Percentiles rank a stretch among this genome's conserved stretches.
Evolutionary conservation across 2,888 invertebrate genomes (phyloP).

Genomic region (Lasioglossum vierecki): DNA sequence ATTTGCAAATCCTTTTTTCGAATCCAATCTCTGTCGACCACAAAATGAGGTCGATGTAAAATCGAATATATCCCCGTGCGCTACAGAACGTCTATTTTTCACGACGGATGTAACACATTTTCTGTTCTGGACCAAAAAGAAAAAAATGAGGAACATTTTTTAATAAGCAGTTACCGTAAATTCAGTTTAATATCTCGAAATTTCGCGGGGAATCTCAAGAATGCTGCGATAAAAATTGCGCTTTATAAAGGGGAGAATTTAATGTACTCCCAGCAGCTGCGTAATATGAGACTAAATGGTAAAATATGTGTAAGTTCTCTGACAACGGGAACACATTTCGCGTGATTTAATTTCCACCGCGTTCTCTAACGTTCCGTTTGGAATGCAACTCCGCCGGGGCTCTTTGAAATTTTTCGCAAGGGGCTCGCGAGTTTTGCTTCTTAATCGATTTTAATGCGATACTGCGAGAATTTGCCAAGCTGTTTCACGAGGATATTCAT

Average conservation of each 20-base stretch:
- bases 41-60: neutral
- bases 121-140: too few relatives aligned
- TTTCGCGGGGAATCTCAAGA: constrained; percentile 28
- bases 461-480: neutral
- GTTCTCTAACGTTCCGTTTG: constrained; percentile 14
- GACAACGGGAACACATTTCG: constrained; percentile 28
- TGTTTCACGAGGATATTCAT: neutral
- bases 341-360: constrained; percentile 35
- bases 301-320: constrained; percentile 11
- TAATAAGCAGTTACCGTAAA: constrained; percentile 24
- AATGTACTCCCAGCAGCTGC: constrained; percentile 24
- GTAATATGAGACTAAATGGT: constrained; percentile 31
- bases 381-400: neutral
- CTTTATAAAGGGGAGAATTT: constrained; percentile 41
- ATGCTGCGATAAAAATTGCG: constrained; percentile 33
- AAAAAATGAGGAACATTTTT: neutral
- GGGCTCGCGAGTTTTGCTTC: neutral
- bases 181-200: constrained; percentile 20
- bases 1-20: constrained; percentile 2
- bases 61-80: neutral
- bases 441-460: neutral
- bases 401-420: neutral
- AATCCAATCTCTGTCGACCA: neutral
- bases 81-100: neutral
- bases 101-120: neutral